A percentile compares a stretch with the other conserved stretches of the same genome.
Evolutionary conservation across 1,140 invertebrate species (phyloP).

Genomic region (Heliconius nattereri): DNA sequence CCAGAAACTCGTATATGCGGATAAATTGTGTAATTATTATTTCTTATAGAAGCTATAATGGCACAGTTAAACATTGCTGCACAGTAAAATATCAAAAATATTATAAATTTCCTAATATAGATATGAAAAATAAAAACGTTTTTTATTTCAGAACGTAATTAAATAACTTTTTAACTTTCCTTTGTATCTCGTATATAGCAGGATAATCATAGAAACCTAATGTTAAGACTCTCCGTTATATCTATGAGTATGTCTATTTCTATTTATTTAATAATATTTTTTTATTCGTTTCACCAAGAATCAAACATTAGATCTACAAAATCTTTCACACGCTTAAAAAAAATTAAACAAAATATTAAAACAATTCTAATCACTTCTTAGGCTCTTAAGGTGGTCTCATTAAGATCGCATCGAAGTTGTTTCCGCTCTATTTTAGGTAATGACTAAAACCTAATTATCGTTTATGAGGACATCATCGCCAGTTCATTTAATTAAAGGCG

Average conservation of each 20-base stretch:
- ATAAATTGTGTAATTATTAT: not conserved
- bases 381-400: constrained; percentile 3
- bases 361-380: not conserved
- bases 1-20: not conserved
- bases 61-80: no score
- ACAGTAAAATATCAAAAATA: no score
- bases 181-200: no score
- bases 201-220: no score
- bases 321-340: not conserved
- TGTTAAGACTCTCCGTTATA: no score
- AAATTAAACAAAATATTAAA: not conserved
- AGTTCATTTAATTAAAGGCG: constrained; percentile 23
- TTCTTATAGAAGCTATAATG: not conserved
- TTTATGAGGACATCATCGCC: constrained; percentile 19
- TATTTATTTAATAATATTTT: no score
- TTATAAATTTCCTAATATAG: not conserved
- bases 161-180: no score
- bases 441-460: constrained; percentile 20
- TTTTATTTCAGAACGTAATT: no score
- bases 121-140: no score
- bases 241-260: no score
- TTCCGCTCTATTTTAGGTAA: constrained; percentile 22
- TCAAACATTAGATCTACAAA: not conserved
- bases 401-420: constrained; percentile 17
- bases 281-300: not conserved